Percentiles rank a stretch among this genome's conserved stretches.
These are phyloP conservation scores for Holothuria leucospilota DNA, from an alignment of 53 echinoderm and acorn worm genomes.

Conservation along the genomic window DNA sequence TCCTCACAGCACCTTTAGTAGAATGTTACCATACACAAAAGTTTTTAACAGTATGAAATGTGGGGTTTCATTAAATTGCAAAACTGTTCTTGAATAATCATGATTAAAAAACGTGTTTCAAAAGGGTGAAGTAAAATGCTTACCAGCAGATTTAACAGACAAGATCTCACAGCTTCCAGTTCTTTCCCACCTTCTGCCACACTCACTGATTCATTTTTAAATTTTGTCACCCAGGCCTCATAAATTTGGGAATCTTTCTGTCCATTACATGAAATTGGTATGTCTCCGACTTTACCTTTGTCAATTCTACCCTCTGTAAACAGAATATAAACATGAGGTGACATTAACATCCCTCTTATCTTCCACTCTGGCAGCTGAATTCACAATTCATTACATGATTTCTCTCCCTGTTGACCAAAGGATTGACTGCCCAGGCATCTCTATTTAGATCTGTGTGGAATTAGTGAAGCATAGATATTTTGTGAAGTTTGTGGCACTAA, in stretches of 20 bases:
- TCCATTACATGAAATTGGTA: constrained; percentile 25
- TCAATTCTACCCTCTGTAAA: constrained; percentile 13
- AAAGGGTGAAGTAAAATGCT: not conserved
- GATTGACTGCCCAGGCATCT: no score
- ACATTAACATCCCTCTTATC: no score
- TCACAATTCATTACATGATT: no score
- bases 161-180: constrained; percentile 1
- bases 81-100: not conserved
- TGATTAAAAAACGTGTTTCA: not conserved
- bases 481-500: no score
- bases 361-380: no score
- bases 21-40: no score
- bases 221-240: constrained; percentile 22
- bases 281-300: constrained; percentile 30
- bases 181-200: constrained; percentile 10
- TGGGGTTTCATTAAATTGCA: no score
- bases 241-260: constrained; percentile 33
- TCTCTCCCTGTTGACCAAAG: no score
- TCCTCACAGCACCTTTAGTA: no score
- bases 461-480: no score
- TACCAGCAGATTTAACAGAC: constrained; percentile 32
- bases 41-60: no score
- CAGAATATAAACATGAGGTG: not conserved
- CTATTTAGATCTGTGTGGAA: no score
- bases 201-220: constrained; percentile 24